Evolutionary conservation across 2,113 vertebrate genomes (phyloP), one percentile per base, ranked within the genome.

Genomic region (Nothoprocta pentlandii): DNA sequence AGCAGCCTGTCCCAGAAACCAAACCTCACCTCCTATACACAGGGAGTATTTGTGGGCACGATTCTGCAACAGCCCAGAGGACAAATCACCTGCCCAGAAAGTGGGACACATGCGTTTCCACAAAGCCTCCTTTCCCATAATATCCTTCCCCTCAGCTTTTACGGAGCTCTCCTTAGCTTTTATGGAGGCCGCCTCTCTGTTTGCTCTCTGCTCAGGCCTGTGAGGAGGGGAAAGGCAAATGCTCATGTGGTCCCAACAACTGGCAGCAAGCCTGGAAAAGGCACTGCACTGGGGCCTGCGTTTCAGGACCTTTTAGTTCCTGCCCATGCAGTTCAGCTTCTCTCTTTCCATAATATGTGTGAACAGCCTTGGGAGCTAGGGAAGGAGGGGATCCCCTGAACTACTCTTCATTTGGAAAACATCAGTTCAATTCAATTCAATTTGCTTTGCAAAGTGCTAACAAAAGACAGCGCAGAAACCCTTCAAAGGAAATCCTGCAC

Each of bases 391-490:
- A 71, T 46, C 44, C 75, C 9, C 28, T 56, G 49, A 86, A 21
- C 51, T 32, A n/a, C 6, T 73, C 14, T 59, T 32, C 22, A 46
- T 46, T 10, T 0, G 2, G 71, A 76, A 22, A 2, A 0, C 15
- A 6, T 64, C 59, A 34, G 34, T 34, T 34, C 34, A 34, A 34
- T 34, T 34, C 34, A 34, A 34, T 34, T 68, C 26, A 19, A 16
- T 30, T 87, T 0, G 0, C 26, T 76, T 76, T 36, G 4, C 75
- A 73, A 71, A 73, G 34, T 22, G 1, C 0, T 78, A 62, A 39
- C 4, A 54, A 76, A 86, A 46, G 17, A 42, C 4, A 28, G 7
- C 51, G 32, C 44, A 73, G 14, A 14, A 74, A 64, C 22, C 14
- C 3, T 58, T 62, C 8, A 47, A 42, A 11, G 79, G 23, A 80